A percentile compares a stretch with the other conserved stretches of the same genome.
phyloP scores from a whole-genome alignment of 2,797 vertebrate genomes.

The Spheniscus humboldti region DNA sequence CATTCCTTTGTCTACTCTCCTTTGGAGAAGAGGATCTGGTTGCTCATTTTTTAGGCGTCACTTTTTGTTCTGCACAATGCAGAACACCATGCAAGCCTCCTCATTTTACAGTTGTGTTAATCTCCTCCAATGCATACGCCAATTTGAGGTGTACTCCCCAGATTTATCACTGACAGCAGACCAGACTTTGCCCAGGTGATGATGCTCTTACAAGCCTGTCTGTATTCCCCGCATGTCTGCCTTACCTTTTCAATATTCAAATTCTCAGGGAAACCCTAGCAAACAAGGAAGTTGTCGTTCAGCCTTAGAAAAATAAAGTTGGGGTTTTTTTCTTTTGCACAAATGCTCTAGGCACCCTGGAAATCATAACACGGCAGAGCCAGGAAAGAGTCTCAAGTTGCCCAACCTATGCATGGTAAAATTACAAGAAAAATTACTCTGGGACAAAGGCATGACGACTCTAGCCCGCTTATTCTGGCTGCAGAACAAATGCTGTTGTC shows the following conservation, averaged over 20 bases:
- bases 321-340: not conserved
- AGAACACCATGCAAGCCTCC: not conserved
- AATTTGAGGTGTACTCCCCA: not conserved
- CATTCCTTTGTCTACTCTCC: not conserved
- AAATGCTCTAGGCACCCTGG: not conserved
- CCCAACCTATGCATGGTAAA: conserved; percentile 50
- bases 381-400: conserved; percentile 40
- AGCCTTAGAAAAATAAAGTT: not conserved
- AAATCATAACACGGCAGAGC: not conserved
- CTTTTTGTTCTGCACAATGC: not conserved
- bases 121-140: fast-evolving
- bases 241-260: not conserved
- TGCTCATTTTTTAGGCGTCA: not conserved
- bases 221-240: not conserved
- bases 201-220: not conserved
- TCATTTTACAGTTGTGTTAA: not conserved
- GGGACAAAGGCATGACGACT: conserved; percentile 68
- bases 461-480: conserved; percentile 59
- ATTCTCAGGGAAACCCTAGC: not conserved
- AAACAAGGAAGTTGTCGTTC: conserved; percentile 37
- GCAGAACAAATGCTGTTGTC: conserved; percentile 59
- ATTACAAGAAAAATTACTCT: conserved; percentile 57
- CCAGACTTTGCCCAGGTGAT: not conserved
- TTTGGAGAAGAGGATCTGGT: not conserved
- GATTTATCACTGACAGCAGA: not conserved